Conservation (phyloP, 2,113 vertebrate genomes). For the Cinclus cinclus region DNA sequence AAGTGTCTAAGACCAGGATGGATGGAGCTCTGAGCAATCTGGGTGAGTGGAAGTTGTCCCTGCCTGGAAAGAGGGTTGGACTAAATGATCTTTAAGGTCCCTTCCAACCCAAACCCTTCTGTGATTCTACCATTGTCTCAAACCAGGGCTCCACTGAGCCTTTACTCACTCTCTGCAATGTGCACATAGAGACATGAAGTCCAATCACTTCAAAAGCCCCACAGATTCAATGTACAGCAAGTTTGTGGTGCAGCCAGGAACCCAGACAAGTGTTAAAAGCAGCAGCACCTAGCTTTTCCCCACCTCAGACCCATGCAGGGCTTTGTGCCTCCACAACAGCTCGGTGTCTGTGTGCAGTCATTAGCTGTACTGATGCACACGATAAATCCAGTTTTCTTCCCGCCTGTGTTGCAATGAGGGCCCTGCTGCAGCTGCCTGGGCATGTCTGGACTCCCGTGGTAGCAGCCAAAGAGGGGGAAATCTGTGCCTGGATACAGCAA, state of each 20-base stretch:
- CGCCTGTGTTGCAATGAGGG: background rate
- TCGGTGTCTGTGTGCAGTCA: background rate
- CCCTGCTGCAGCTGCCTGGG: background rate
- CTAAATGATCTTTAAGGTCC: background rate
- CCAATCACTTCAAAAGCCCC: background rate
- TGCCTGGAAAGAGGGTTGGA: background rate
- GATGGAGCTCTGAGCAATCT: background rate
- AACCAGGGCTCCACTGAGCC: background rate
- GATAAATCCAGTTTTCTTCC: background rate
- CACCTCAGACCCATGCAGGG: background rate
- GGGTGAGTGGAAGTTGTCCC: background rate
- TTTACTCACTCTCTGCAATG: background rate
- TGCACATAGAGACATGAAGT: fast-evolving
- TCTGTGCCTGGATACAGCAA: background rate
- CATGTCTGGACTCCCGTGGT: background rate
- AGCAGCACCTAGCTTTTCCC: background rate
- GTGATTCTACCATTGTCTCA: background rate
- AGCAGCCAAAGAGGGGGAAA: background rate
- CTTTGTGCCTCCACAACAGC: background rate
- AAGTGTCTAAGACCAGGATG: background rate
- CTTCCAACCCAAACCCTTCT: background rate
- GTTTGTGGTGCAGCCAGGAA: background rate
- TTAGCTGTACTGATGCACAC: background rate
- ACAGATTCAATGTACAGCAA: background rate
- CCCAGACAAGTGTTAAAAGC: background rate